phyloP scores from a whole-genome alignment of 2,888 invertebrate genomes.

The Cryptus viduatorius region DNA sequence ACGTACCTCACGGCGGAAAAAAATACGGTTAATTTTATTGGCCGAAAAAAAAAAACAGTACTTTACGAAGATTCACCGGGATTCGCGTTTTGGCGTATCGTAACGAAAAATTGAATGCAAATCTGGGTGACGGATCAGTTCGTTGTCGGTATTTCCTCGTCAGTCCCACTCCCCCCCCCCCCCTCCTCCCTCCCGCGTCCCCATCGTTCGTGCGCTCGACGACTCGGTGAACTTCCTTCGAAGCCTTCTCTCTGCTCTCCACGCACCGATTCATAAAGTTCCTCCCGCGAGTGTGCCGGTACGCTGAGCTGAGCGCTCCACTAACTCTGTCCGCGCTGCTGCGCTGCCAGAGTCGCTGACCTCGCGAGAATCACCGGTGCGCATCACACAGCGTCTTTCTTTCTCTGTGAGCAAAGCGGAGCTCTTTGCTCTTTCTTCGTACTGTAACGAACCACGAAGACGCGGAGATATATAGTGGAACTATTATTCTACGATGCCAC shows the following conservation, averaged over 20 bases:
- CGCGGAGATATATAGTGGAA: conserved; percentile 12
- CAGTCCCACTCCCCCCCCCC: neutral
- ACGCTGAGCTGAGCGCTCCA: conserved; percentile 83
- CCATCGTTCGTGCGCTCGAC: conserved; percentile 14
- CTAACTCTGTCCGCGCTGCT: conserved; percentile 81
- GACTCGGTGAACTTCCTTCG: conserved; percentile 38
- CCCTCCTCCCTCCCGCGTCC: neutral
- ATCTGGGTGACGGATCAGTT: neutral
- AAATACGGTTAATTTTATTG: neutral
- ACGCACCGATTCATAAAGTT: conserved; percentile 83
- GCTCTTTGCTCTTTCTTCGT: conserved; percentile 60
- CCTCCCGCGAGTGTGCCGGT: conserved; percentile 70
- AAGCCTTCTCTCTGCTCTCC: conserved; percentile 73
- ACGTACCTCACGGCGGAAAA: neutral
- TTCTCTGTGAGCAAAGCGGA: conserved; percentile 10
- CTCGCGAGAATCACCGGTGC: conserved; percentile 83
- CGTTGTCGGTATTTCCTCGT: conserved; percentile 4
- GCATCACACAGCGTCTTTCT: conserved; percentile 76
- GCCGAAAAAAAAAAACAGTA: neutral
- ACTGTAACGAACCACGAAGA: conserved; percentile 60
- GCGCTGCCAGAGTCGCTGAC: conserved; percentile 82
- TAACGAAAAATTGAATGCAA: neutral
- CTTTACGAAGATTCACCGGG: neutral
- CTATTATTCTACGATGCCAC: conserved; percentile 6
- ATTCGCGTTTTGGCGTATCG: neutral